Base-by-base conservation (phyloP, 1,140 invertebrate species). In the Neodiprion fabricii region DNA sequence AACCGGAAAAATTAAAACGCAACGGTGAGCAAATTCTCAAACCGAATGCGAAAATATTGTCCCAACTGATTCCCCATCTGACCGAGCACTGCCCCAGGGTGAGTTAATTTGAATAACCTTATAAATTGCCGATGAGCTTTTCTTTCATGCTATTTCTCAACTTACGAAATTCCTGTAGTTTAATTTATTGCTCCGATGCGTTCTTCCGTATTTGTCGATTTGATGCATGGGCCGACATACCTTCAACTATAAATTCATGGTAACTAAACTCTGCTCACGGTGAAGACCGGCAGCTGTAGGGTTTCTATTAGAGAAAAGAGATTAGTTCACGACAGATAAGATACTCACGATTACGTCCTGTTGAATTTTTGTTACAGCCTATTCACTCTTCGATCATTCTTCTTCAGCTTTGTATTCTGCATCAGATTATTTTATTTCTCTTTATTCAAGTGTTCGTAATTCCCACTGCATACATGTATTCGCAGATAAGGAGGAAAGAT, bases 11-110 rank as follows among this genome's bases (percentile, higher is more conserved):
- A 50, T 69, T 69, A 7, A 23, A 23, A 69, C 3, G 79, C 10
- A 75, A 80, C 40, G 21, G 78, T 23, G 80, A 82, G 1, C 86
- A 89, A 50, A 78, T 87, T 23, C 87, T 90, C 72, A 85, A 89
- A 71, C 78, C 82, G 23, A 92, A 89, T 77, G 89, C 88, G 0
- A 82, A 85, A 4, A 77, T 89, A 1, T 68, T 91, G 1, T 85
- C 88, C 14, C 86, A 91, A 70, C 85, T 90, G 8, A 77, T 90
- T 23, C 74, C 88, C 1, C 85, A 86, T 74, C 82, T 90, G 61
- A 87, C 89, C 70, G 89, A 86, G 74, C 85, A 82, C 48, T 89
- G 88, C 76, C 90, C 90, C 1, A 79, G 82, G 77, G 91, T 91
- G 84, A 86, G 72, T 70, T 9, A 7, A 49, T 65, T 11, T 23